phyloP scores from a whole-genome alignment of 2,797 vertebrate genomes.

The Gallirallus australis region DNA sequence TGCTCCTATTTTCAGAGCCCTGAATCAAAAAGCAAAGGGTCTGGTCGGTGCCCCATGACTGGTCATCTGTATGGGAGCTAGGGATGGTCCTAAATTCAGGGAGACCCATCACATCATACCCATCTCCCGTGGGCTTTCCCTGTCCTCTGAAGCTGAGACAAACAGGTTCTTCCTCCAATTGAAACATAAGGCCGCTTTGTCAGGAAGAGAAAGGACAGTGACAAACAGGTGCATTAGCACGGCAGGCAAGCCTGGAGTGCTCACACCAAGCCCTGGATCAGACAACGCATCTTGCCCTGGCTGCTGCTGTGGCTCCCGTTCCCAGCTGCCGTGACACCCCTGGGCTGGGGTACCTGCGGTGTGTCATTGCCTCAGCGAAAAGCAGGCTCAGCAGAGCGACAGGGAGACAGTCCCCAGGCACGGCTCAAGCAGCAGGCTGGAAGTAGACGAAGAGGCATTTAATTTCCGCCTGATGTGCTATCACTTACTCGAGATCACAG shows the following conservation, averaged over 20 bases:
- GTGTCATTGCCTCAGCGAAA: neutral
- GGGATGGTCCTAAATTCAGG: neutral
- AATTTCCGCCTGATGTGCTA: neutral
- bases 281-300: neutral
- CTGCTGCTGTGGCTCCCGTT: neutral
- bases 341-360: fast-evolving
- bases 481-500: neutral
- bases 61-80: no score
- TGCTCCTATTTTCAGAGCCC: neutral
- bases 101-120: neutral
- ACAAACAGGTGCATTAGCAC: constrained; percentile 45
- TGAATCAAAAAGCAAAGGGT: neutral
- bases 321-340: neutral
- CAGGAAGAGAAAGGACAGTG: constrained; percentile 24
- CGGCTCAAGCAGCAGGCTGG: neutral
- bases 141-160: neutral
- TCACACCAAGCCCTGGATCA: neutral
- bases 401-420: neutral
- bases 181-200: neutral
- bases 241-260: neutral
- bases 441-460: constrained; percentile 43
- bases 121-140: neutral
- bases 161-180: neutral
- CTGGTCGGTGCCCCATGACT: fast-evolving
- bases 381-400: neutral